These are phyloP conservation scores for Alsophila aescularia DNA, from an alignment of 2,888 invertebrate species.

Conservation along the genomic window DNA sequence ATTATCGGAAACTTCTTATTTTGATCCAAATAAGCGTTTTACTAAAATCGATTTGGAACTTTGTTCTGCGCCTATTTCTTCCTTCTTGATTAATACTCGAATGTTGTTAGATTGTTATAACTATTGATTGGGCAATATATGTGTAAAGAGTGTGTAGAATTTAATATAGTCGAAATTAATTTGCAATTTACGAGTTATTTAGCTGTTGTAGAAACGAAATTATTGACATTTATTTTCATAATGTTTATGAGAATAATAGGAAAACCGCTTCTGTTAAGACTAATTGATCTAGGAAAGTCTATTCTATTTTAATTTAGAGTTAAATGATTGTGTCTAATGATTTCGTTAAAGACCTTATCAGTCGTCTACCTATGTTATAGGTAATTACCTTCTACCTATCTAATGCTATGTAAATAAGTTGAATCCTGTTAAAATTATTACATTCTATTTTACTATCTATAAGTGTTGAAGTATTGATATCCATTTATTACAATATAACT, in stretches of 20 bases:
- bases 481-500: constrained; percentile 65
- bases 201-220: constrained; percentile 13
- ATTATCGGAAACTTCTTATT: neutral
- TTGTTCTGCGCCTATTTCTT: constrained; percentile 13
- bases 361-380: constrained; percentile 17
- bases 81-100: constrained; percentile 36
- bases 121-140: constrained; percentile 27
- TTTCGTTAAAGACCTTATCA: constrained; percentile 18
- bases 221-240: constrained; percentile 19
- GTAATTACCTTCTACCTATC: constrained; percentile 19
- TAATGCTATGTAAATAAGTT: constrained; percentile 77
- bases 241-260: constrained; percentile 18
- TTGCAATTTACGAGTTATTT: constrained; percentile 21
- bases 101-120: constrained; percentile 24
- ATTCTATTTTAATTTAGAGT: constrained; percentile 1
- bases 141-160: constrained; percentile 33
- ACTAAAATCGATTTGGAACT: neutral
- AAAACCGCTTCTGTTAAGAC: constrained; percentile 8
- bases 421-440: constrained; percentile 82
- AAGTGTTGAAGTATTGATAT: constrained; percentile 82
- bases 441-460: constrained; percentile 83
- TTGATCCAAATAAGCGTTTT: neutral
- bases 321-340: constrained; percentile 11
- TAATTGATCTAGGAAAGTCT: constrained; percentile 1
- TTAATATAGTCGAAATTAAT: constrained; percentile 19